A percentile compares a stretch with the other conserved stretches of the same genome.
These are phyloP conservation scores for Polymixis lichenea DNA, from an alignment of 2,888 invertebrate genomes.

Conservation along the genomic window DNA sequence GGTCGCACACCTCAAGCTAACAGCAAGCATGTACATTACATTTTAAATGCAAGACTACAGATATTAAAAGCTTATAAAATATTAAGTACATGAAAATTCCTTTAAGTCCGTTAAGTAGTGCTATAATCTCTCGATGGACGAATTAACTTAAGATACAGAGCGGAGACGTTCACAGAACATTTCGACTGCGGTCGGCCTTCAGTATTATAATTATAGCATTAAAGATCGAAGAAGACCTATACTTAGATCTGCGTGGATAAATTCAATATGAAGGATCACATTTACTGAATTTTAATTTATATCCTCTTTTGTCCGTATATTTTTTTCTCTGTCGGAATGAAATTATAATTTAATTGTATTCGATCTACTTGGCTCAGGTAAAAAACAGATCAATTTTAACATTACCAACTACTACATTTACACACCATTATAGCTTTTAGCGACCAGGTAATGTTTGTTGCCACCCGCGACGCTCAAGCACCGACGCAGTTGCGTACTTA, in stretches of 20 bases:
- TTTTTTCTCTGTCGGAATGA: constrained; percentile 33
- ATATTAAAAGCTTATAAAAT: constrained; percentile 81
- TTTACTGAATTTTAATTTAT: constrained; percentile 26
- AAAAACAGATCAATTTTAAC: constrained; percentile 44
- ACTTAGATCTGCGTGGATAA: constrained; percentile 13
- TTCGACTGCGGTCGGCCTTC: constrained; percentile 38
- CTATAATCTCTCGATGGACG: constrained; percentile 86
- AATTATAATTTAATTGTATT: constrained; percentile 33
- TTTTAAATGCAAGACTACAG: constrained; percentile 81
- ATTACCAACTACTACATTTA: constrained; percentile 38
- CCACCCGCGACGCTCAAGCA: constrained; percentile 15
- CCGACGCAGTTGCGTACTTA: constrained; percentile 21
- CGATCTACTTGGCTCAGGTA: constrained; percentile 36
- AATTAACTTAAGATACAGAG: constrained; percentile 71
- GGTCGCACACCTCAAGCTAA: constrained; percentile 55
- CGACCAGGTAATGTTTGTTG: constrained; percentile 24
- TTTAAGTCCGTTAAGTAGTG: constrained; percentile 80
- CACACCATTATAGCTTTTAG: constrained; percentile 55
- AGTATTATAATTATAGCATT: constrained; percentile 36
- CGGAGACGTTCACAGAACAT: constrained; percentile 63
- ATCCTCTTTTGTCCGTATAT: neutral
- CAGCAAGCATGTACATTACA: constrained; percentile 77
- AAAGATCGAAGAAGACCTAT: constrained; percentile 12
- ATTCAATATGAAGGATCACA: constrained; percentile 37
- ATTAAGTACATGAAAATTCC: constrained; percentile 87